Evolutionary conservation across 2,888 invertebrate species (phyloP).

Genomic region (Griposia aprilina): DNA sequence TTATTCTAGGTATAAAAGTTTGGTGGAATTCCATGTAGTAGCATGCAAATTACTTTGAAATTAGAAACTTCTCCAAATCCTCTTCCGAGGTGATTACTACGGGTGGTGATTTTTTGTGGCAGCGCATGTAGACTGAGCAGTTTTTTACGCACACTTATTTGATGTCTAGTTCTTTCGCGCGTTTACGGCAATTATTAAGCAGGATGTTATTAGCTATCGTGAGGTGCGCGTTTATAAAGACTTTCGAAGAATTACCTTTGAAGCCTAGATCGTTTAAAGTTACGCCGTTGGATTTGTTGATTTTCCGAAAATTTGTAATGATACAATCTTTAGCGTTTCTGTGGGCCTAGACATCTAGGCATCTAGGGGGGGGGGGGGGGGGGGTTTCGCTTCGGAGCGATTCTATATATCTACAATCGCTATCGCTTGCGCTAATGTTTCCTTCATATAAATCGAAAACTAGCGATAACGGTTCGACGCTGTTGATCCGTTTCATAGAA

Average conservation of each 20-base stretch:
- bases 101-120: background rate
- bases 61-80: background rate
- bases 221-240: background rate
- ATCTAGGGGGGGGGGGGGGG: too few species aligned
- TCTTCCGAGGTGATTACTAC: background rate
- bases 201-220: background rate
- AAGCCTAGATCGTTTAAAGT: background rate
- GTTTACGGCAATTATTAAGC: constrained; percentile 3
- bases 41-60: background rate
- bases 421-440: too few species aligned
- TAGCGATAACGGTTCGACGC: too few species aligned
- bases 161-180: background rate
- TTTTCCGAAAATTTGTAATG: background rate
- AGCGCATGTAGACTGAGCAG: too few species aligned
- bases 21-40: background rate
- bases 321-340: background rate
- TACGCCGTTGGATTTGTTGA: background rate
- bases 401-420: too few species aligned
- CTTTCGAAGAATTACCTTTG: too few species aligned
- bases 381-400: too few species aligned
- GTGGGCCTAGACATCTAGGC: too few species aligned
- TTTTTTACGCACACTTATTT: too few species aligned
- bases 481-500: too few species aligned
- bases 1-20: too few species aligned
- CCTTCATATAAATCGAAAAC: too few species aligned